Conservation (phyloP, 1,140 invertebrate species). For the Acromyrmex charruanus region DNA sequence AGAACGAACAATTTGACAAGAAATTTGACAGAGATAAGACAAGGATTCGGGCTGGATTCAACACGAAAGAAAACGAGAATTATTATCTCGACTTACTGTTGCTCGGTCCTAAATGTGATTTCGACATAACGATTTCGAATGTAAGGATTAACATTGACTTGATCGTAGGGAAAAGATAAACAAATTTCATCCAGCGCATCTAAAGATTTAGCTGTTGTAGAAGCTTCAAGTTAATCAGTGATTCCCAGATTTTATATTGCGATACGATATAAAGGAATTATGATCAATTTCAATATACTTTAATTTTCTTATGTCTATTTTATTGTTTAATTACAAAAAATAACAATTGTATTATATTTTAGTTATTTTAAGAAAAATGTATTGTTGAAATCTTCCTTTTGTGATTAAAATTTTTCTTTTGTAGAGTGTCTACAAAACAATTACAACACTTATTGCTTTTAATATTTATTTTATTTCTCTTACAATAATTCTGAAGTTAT, state of each 20-base stretch:
- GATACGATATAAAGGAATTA: neutral
- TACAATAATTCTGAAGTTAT: constrained; percentile 12
- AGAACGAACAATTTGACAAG: constrained; percentile 31
- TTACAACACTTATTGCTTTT: neutral
- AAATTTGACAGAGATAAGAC: neutral
- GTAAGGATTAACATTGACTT: neutral
- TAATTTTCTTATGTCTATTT: neutral
- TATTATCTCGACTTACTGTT: neutral
- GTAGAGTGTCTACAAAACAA: neutral
- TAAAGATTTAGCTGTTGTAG: constrained; percentile 21
- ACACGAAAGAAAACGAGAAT: constrained; percentile 10
- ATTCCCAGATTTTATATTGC: constrained; percentile 32
- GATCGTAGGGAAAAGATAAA: constrained; percentile 5
- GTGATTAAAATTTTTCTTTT: neutral
- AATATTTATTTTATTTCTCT: neutral
- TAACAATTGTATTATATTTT: neutral
- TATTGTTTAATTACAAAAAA: constrained; percentile 16
- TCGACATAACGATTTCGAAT: neutral
- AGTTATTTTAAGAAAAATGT: neutral
- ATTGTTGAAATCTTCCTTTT: neutral
- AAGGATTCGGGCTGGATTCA: constrained; percentile 27
- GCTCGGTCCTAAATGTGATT: constrained; percentile 34
- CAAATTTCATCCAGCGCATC: constrained; percentile 27
- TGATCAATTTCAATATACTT: neutral
- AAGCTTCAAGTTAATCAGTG: constrained; percentile 16